A percentile compares a stretch with the other conserved stretches of the same genome.
Evolutionary conservation across 1,140 invertebrate species (phyloP).

Genomic region (Palaemon carinicauda): DNA sequence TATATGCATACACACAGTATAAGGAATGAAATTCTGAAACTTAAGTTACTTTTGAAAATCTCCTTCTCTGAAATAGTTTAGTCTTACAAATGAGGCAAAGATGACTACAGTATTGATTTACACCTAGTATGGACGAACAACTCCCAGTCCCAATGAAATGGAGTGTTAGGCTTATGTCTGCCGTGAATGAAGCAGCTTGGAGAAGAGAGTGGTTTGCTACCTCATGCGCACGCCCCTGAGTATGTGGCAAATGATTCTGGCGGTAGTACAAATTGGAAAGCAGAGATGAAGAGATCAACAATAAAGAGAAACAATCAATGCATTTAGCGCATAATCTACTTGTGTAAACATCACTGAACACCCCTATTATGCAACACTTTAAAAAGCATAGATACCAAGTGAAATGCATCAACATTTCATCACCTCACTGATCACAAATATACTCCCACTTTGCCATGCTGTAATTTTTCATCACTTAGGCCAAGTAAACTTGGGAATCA

Average conservation of each 20-base stretch:
- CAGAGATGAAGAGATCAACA: slow-evolving; percentile 9
- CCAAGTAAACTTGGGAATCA: too few species aligned
- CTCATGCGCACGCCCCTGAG: slow-evolving; percentile 24
- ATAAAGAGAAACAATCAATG: slow-evolving; percentile 26
- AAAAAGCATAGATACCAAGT: slow-evolving; percentile 27
- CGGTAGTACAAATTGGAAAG: slow-evolving; percentile 35
- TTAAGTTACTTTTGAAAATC: too few species aligned
- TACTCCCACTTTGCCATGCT: too few species aligned
- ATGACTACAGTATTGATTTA: too few species aligned
- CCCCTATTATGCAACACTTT: slow-evolving; percentile 41
- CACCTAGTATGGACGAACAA: background rate
- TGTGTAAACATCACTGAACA: slow-evolving; percentile 13
- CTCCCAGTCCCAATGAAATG: background rate
- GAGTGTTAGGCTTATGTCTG: background rate
- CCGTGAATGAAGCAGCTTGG: background rate
- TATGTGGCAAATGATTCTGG: slow-evolving; percentile 13
- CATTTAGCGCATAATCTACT: slow-evolving; percentile 27
- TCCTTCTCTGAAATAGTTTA: too few species aligned
- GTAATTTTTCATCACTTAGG: too few species aligned
- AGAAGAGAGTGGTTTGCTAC: slow-evolving; percentile 9
- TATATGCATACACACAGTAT: background rate
- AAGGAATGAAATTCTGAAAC: too few species aligned
- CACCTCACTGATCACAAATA: too few species aligned
- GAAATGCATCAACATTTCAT: background rate
- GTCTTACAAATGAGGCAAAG: too few species aligned